Base-by-base conservation (phyloP, 2,113 vertebrate species). In the Xiphorhynchus elegans region DNA sequence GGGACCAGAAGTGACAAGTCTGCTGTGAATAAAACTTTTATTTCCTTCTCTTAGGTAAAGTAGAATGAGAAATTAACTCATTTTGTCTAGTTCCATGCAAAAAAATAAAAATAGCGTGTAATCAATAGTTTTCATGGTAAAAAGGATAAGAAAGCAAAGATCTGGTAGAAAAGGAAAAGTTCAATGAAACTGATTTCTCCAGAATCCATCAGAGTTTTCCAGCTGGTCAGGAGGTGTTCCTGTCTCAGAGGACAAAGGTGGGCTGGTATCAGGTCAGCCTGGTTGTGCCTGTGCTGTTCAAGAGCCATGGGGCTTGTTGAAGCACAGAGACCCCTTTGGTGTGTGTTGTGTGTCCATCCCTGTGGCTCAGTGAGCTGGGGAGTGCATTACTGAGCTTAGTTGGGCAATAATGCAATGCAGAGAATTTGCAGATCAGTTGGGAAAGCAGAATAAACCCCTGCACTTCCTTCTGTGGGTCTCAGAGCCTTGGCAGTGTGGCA, bases 221-320 rank as follows among this genome's bases (percentile, higher is more conserved):
- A 81, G 55, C 23, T 10, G 12, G 11, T 17, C 4, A 1, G 25
- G 81, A 89, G 68, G 11, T 53, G 72, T 11, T 81, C 77, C 44
- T 88, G 49, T 44, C 79, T 80, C 58, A 52, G 26, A 68, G 58
- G 29, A 78, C 28, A 64, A 90, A 85, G 55, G 52, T 39, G 44
- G 58, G 25, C 39, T 85, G 49, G n/a, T 37, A 7, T 70, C 78
- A 53, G 47, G 33, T 63, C 35, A 78, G 28, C 58, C 78, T 83
- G 53, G 52, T 19, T 55, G 40, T 2, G 29, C 10, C 55, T 50
- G 42, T 49, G 82, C 46, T 84, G 13, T 29, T 66, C 73, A 73
- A 19, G 46, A 87, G 49, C 52, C 6, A 1, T 6, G 0, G 4
- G 14, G 19, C 56, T 67, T 40, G 5, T 50, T 0, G 1, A 47